Base-by-base conservation (phyloP, 2,113 vertebrate genomes). In the Daboia siamensis region DNA sequence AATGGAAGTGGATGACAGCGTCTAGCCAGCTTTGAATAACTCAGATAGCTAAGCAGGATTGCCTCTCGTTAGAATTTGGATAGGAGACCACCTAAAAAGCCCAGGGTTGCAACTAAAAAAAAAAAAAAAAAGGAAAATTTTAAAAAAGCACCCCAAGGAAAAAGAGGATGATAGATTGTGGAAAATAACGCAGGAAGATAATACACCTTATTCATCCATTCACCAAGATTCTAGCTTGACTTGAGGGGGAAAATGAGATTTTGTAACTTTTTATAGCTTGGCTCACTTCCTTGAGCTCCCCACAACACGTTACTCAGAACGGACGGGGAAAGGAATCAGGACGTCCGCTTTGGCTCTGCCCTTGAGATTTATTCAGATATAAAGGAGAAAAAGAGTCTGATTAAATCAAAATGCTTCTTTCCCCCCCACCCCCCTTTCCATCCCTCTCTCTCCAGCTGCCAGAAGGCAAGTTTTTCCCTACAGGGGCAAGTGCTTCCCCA, bases 271-370 rank as follows among this genome's bases (percentile, higher is more conserved):
- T 33, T 21, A 4, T 23, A 90, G 51, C 51, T 84, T 56, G 69
- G 20, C n/a, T 84, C 21, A 1, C 20, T 90, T 90, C 80, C 21
- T 74, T 1, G 59, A 90, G 59, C 8, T 80, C 74, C n/a, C 0
- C 64, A 24, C 21, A 15, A 10, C 24, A 33, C 7, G 1, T 33
- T 59, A 26, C 0, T 44, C 59, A 33, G 48, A 10, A 52, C 4
- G 26, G 26, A 51, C 8, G 1, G 9, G 17, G 20, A 20, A 12
- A 46, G 56, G 44, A 52, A 69, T 20, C 46, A 21, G 20, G 44
- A 7, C 0, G 0, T 15, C 6, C 0, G 1, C 26, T 26, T 24
- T 17, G 26, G 52, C 21, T 44, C n/a, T 29, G 6, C 21, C n/a
- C 3, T 64, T 64, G 56, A 39, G 55, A 24, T 46, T 87, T 87